Evolutionary conservation across 1,140 invertebrate genomes (phyloP), one percentile per base, ranked within the genome.

Genomic region (Muscidifurax raptorellus): DNA sequence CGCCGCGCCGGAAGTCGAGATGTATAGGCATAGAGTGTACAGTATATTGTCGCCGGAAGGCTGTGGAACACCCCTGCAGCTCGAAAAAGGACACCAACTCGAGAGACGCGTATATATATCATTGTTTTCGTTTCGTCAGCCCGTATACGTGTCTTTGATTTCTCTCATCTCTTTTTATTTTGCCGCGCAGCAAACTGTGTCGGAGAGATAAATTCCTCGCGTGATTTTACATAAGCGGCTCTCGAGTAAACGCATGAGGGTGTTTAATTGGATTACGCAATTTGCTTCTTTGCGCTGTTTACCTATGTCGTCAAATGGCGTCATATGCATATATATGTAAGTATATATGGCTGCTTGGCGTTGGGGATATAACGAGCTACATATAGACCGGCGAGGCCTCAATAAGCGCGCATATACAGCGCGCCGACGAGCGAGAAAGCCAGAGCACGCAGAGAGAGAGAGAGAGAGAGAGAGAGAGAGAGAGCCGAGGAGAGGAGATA

Each of bases 1-100:
- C 47, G 77, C 82, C 64, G 84, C 78, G 83, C 82, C 86, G 88
- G 88, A 88, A 88, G 82, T 78, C 72, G 67, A 27, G 81, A 86
- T 85, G 85, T 86, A 85, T 59, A 18, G 2, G 18, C 18, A n/a
- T 13, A 13, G n/a, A n/a, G n/a, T 47, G 44, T 47, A 13, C 15
- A 12, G 12, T 47, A 13, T 47, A 47, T 83, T 80, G 83, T 84
- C 83, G 83, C 77, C 78, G 83, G 78, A 84, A 80, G 69, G 13
- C 52, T 52, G 69, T 25, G 82, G 82, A 79, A 79, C 76, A 64
- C 28, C 82, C 75, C 76, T 72, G 27, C 64, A 9, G 64, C 18
- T 13, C n/a, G 82, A 79, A 84, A 84, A 72, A 79, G 66, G 82
- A 84, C 77, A 84, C 82, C 76, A 36, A 27, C 52, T 18, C 27